Conservation (phyloP, 2,888 invertebrate species). For the Tupiocoris notatus region DNA sequence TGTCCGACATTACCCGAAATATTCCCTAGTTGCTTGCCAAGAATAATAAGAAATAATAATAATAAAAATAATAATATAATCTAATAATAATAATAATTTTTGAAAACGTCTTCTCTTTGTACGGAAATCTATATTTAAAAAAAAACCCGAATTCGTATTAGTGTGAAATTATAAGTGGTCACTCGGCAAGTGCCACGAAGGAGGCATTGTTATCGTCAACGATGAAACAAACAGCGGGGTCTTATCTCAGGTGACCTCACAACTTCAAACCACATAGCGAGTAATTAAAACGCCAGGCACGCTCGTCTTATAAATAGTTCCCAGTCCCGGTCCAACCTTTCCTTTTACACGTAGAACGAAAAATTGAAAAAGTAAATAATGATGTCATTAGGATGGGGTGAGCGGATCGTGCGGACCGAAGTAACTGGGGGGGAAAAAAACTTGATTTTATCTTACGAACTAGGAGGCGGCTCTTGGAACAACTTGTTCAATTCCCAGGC, state of each 20-base stretch:
- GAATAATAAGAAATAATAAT: too few species aligned
- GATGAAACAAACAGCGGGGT: too few species aligned
- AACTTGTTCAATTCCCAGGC: not conserved
- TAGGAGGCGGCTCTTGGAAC: not conserved
- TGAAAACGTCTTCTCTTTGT: too few species aligned
- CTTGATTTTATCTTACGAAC: not conserved
- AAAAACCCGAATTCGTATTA: too few species aligned
- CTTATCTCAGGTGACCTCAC: not conserved
- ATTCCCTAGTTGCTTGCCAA: too few species aligned
- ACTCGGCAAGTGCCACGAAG: too few species aligned
- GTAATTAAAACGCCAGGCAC: not conserved
- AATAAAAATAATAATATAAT: too few species aligned
- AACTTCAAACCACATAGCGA: not conserved
- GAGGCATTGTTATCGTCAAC: too few species aligned
- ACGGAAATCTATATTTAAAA: too few species aligned
- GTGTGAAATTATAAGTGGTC: too few species aligned
- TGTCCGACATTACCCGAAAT: too few species aligned
- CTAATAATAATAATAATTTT: too few species aligned
- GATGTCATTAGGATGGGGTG: not conserved
- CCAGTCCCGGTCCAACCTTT: not conserved
- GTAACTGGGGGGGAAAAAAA: not conserved
- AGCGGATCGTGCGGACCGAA: not conserved
- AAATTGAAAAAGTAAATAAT: not conserved
- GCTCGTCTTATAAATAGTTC: not conserved
- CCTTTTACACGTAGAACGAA: not conserved